These are phyloP conservation scores for Pogonocichla stellata DNA, from an alignment of 2,113 vertebrate genomes.

Conservation along the genomic window DNA sequence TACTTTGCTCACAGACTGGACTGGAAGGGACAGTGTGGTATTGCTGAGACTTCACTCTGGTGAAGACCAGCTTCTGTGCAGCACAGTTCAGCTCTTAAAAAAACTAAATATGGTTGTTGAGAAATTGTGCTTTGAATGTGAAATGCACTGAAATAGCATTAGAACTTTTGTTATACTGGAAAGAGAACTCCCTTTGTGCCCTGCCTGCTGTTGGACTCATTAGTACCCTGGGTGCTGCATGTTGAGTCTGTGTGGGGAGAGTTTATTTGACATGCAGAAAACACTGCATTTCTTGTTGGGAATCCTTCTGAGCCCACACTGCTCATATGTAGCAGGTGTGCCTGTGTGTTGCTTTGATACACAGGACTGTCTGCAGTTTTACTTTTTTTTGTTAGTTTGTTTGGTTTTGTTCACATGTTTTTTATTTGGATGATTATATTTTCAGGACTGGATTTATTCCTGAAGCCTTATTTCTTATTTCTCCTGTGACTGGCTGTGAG, in stretches of 20 bases:
- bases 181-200: not conserved
- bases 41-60: not conserved
- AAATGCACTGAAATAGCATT: not conserved
- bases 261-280: not conserved
- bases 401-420: not conserved
- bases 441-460: not conserved
- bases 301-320: not conserved
- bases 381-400: not conserved
- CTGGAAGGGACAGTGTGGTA: not conserved
- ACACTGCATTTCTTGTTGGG: not conserved
- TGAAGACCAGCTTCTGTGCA: not conserved
- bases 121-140: not conserved
- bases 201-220: not conserved
- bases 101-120: not conserved
- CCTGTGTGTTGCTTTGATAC: not conserved
- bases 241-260: not conserved
- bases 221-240: not conserved
- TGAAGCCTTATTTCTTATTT: not conserved
- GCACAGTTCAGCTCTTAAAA: not conserved
- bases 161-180: not conserved
- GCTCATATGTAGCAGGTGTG: not conserved
- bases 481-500: not conserved
- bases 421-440: not conserved
- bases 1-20: not conserved
- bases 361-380: not conserved